Evolutionary conservation across 2,113 vertebrate species (phyloP).

Genomic region (Bos taurus): DNA sequence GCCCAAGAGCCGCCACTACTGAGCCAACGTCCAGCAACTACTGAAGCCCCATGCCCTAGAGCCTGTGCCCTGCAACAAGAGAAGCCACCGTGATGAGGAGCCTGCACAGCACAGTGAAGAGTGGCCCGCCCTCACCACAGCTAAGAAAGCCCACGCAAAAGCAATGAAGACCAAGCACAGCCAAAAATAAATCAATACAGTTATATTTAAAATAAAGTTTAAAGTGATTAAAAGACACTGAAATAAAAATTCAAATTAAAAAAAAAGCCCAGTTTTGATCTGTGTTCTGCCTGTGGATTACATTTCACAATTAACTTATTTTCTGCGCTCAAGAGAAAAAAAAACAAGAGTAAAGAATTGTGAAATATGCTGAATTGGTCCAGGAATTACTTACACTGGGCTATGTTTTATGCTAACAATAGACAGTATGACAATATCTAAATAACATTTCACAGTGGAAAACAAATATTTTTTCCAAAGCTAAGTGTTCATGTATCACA

Average conservation of each 20-base stretch:
- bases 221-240: background rate
- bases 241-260: background rate
- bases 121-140: background rate
- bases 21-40: background rate
- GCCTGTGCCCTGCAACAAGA: background rate
- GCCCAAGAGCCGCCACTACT: background rate
- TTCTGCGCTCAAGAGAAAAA: background rate
- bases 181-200: background rate
- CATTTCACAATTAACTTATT: background rate
- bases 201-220: background rate
- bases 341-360: background rate
- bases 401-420: background rate
- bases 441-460: conserved; percentile 40
- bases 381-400: background rate
- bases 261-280: background rate
- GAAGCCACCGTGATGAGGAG: background rate
- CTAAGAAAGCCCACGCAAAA: background rate
- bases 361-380: background rate
- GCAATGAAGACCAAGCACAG: background rate
- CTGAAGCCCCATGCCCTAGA: background rate
- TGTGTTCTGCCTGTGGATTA: background rate
- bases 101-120: background rate
- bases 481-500: conserved; percentile 10
- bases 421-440: background rate
- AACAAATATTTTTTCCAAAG: conserved; percentile 6